Evolutionary conservation across 2,113 vertebrate genomes (phyloP).

Genomic region (Hyperoodon ampullatus): DNA sequence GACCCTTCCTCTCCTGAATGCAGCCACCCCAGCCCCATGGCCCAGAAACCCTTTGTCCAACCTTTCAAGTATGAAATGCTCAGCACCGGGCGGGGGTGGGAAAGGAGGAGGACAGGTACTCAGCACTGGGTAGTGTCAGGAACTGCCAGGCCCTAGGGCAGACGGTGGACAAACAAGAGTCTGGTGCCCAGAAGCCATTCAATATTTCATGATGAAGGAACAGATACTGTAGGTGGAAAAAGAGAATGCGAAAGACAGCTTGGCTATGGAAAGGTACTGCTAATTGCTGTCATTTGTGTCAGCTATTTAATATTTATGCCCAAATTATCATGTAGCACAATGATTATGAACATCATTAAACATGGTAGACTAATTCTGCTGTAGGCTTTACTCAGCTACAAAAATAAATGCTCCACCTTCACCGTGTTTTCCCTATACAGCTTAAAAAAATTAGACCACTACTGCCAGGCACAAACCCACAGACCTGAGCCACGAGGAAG

Average conservation of each 20-base stretch:
- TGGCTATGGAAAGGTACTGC: not conserved
- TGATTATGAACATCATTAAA: conserved; percentile 8
- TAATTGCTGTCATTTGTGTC: not conserved
- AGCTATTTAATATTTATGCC: not conserved
- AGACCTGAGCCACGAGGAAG: not conserved
- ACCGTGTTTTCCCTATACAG: not conserved
- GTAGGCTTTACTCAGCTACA: not conserved
- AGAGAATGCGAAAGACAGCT: not conserved
- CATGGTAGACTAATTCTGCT: not conserved
- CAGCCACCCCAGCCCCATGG: not conserved
- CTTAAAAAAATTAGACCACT: not conserved
- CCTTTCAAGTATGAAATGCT: not conserved
- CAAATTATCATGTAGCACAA: not conserved
- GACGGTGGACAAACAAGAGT: not conserved
- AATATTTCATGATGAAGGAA: not conserved
- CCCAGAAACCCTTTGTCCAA: not conserved
- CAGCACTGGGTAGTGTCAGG: not conserved
- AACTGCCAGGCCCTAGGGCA: not conserved
- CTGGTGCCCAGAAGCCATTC: not conserved
- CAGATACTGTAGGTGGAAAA: not conserved
- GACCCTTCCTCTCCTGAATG: not conserved
- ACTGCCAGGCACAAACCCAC: not conserved
- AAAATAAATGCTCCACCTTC: not conserved
- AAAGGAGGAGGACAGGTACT: not conserved
- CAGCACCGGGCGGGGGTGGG: not conserved